These are phyloP conservation scores for Orchestia grillus DNA, from an alignment of 1,140 invertebrate genomes.

Conservation along the genomic window DNA sequence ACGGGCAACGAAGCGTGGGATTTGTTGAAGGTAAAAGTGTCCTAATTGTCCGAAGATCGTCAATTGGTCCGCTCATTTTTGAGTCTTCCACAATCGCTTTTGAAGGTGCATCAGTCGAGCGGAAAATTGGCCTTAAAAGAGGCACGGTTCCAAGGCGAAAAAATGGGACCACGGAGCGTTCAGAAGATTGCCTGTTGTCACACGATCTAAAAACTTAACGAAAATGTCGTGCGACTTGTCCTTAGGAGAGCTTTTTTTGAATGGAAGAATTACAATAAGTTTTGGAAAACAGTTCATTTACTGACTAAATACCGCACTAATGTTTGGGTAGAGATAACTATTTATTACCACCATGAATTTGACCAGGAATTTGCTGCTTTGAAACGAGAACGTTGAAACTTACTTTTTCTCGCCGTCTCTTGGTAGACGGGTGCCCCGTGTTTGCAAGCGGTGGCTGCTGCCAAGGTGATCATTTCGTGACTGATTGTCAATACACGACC, in stretches of 20 bases:
- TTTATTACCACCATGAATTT: no score
- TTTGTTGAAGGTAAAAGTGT: constrained; percentile 9
- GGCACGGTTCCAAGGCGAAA: not conserved
- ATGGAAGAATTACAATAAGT: not conserved
- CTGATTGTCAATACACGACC: no score
- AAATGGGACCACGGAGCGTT: not conserved
- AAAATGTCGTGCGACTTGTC: not conserved
- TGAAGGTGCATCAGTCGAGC: not conserved
- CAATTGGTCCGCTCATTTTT: not conserved
- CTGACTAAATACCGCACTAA: not conserved
- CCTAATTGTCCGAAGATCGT: not conserved
- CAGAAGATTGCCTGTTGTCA: not conserved
- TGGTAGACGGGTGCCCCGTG: no score
- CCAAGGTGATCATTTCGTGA: no score
- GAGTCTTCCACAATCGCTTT: not conserved
- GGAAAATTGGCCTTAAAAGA: not conserved
- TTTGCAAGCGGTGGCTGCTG: no score
- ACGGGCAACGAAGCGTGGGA: not conserved
- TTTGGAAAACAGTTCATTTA: not conserved
- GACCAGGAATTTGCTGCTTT: no score
- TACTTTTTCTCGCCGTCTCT: no score
- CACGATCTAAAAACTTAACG: not conserved
- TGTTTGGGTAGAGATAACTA: not conserved
- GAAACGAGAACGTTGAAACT: no score
- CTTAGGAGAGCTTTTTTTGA: not conserved